These are phyloP conservation scores for Brotula barbata DNA, from an alignment of 2,797 vertebrate genomes.

Conservation along the genomic window DNA sequence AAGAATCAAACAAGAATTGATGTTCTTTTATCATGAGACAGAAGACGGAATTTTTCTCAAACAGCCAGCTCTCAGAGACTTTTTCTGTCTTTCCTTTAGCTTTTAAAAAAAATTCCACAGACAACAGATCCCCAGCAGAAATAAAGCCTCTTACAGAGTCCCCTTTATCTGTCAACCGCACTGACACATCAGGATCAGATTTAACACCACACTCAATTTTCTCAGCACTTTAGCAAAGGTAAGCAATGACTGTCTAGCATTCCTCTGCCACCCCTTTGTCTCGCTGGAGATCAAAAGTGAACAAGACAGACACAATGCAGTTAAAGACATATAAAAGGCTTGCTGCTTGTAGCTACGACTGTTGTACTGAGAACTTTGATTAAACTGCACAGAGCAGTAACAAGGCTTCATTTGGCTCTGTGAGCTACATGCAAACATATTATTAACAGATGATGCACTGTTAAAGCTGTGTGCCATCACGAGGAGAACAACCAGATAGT, in stretches of 20 bases:
- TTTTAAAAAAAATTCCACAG: constrained; percentile 58
- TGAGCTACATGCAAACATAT: too few species aligned
- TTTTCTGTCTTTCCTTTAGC: constrained; percentile 45
- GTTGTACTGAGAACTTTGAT: constrained; percentile 22
- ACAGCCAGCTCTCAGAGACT: constrained; percentile 32
- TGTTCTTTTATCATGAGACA: constrained; percentile 28
- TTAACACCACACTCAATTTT: constrained; percentile 69
- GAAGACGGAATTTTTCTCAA: constrained; percentile 39
- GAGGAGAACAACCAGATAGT: too few species aligned
- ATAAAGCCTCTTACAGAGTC: constrained; percentile 69
- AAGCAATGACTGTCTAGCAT: constrained; percentile 50
- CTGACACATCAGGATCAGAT: constrained; percentile 65
- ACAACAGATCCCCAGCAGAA: constrained; percentile 61
- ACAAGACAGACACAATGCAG: constrained; percentile 56
- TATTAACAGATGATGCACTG: constrained; percentile 2
- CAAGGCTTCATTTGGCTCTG: constrained; percentile 9
- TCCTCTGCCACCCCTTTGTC: constrained; percentile 57
- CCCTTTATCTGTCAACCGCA: constrained; percentile 61
- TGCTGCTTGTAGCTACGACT: constrained; percentile 40
- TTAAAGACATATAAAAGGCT: constrained; percentile 56
- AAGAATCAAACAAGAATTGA: constrained; percentile 50
- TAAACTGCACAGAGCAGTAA: constrained; percentile 9
- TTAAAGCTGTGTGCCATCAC: not conserved
- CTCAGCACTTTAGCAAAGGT: constrained; percentile 55
- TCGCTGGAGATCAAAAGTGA: constrained; percentile 59